phyloP scores from a whole-genome alignment of 2,797 vertebrate species.

The Heteromormyrus szaboi region DNA sequence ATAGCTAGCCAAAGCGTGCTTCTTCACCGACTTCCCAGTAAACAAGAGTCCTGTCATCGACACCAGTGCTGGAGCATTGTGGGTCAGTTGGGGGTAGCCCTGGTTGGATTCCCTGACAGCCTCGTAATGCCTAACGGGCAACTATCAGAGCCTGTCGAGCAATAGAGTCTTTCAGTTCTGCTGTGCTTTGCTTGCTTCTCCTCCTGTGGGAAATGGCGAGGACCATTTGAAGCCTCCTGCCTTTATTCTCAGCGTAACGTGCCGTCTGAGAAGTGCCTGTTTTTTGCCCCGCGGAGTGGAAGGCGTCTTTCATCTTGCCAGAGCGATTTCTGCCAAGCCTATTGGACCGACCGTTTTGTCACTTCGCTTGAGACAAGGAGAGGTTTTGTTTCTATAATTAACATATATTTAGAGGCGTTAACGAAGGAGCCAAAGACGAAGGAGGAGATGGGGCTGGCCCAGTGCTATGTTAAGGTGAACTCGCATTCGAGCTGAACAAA shows the following conservation, averaged over 20 bases:
- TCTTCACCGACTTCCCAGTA: not conserved
- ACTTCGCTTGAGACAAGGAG: not conserved
- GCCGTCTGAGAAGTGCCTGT: not conserved
- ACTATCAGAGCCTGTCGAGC: not conserved
- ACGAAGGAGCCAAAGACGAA: not conserved
- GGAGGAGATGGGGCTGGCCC: not conserved
- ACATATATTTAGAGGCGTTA: not conserved
- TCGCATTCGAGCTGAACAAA: not conserved
- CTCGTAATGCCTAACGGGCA: not conserved
- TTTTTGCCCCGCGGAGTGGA: not conserved
- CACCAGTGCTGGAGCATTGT: not conserved
- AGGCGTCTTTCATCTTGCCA: not conserved
- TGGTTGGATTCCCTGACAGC: not conserved
- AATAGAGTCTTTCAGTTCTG: not conserved
- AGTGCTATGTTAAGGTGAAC: not conserved
- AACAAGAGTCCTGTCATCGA: not conserved
- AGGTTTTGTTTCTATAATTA: conserved; percentile 6
- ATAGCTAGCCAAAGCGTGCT: not conserved
- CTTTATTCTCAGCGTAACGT: not conserved
- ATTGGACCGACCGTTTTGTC: not conserved
- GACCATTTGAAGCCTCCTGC: not conserved
- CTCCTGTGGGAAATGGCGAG: not conserved
- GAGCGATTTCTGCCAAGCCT: not conserved
- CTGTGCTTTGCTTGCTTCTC: not conserved
- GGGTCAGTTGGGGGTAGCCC: not conserved